Evolutionary conservation across 64 coral and sea anemone species (phyloP), one percentile per base, ranked within the genome.

Genomic region (Actinia tenebrosa): DNA sequence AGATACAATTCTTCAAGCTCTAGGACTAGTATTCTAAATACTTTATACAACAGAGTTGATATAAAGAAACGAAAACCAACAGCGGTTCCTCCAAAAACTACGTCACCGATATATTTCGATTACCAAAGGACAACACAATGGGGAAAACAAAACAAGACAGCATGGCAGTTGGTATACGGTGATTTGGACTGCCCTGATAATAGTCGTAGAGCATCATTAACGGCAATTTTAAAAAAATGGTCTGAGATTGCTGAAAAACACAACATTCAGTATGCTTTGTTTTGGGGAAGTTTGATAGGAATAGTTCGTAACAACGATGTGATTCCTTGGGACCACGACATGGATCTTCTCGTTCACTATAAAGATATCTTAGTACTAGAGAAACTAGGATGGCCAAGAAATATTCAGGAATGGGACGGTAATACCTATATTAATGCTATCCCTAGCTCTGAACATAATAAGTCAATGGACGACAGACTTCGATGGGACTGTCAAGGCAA

Each of bases 261-360:
- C 17, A 87, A 91, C 9, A 94, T 94, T 25, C 46, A 75, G 27
- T 94, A 90, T 45, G 56, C 84, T 50, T 64, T 94, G 45, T 82
- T 77, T 17, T 87, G 25, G 20, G 92, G 92, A 5, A 78, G 84
- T 44, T 77, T 94, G 10, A 5, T 94, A 19, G 92, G 92, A 47
- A 71, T 84, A 18, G 64, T 94, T 44, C 63, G 92, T 23, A 94
- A 87, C 7, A 87, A 72, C 11, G 92, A 94, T 62, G 17, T 94
- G 3, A 84, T 82, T 1, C 92, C 92, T 16, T 94, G 86, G 25
- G 92, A 94, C 60, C 84, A 87, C 10, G 92, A 94, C 45, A 88
- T 94, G 17, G 92, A 94, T 47, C 45, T 94, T 16, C 25, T 83
- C 1, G 5, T 94, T 11, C 79, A 90, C 9, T 83, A 56, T 11